Base-by-base conservation (phyloP, 2,113 vertebrate species). In the Sardina pilchardus region DNA sequence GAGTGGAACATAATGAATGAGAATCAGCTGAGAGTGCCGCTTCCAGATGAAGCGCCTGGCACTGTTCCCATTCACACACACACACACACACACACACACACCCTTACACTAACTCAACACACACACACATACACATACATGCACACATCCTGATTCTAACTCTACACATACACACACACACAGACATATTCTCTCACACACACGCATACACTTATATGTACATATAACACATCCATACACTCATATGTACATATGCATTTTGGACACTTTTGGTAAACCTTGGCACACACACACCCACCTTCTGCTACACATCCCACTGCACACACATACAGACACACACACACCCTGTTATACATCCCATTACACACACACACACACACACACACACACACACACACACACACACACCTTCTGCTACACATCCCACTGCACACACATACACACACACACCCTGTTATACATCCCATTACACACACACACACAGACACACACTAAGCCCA, bases 1-100 rank as follows among this genome's bases (percentile, higher is more conserved):
- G 85, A 87, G 89, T 84, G 86, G 87, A 91, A 90, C 81, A 59
- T 84, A 90, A 85, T 91, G 88, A 93, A 91, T 90, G 45, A 84
- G 30, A 80, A 39, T 90, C 1, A 0, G 89, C 86, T 92, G 89
- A 91, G 93, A 88, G 88, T 84, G 85, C 85, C 56, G 83, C 88
- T 89, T 89, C 83, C 48, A 83, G 86, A 89, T 93, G 85, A 89
- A 89, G 90, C 88, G 44, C 78, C 78, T 90, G 88, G 85, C 85
- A 85, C 89, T 86, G 36, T 39, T 91, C 91, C 92, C 88, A 82
- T 89, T 85, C 43, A 26, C 56, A 91, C 17, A 26, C 0, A 14
- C 50, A 81, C 4, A 67, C 53, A 43, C 78, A 85, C 8, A 34
- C 81, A 34, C 81, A 78, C 39, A 85, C 63, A 89, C 88, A 87